Evolutionary conservation across 2,797 vertebrate genomes (phyloP).

Genomic region (Poecile montanus): DNA sequence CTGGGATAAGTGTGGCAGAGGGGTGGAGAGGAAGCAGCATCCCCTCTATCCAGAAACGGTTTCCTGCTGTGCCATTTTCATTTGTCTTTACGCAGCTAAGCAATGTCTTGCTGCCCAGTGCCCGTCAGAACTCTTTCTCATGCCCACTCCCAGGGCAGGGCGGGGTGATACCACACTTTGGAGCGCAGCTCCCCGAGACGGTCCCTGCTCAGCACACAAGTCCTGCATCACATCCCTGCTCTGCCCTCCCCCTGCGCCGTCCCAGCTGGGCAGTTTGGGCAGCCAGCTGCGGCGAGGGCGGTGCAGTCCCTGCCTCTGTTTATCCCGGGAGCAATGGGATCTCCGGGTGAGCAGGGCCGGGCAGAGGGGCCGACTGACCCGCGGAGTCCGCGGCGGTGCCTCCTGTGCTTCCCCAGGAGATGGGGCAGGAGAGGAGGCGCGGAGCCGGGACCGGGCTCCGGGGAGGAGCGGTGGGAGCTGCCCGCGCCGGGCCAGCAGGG

Average conservation of each 20-base stretch:
- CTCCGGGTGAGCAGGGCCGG: background rate
- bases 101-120: background rate
- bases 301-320: background rate
- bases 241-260: background rate
- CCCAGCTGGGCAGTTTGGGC: background rate
- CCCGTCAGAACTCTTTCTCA: background rate
- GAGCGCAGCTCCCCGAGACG: background rate
- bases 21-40: background rate
- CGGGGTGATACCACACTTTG: rapidly evolving
- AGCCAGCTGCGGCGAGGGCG: background rate
- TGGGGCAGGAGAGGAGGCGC: background rate
- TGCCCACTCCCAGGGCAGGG: background rate
- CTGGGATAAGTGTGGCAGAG: background rate
- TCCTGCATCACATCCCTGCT: background rate
- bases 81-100: background rate
- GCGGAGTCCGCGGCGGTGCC: background rate
- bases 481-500: background rate
- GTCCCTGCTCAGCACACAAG: background rate
- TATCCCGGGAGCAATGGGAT: background rate
- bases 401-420: background rate
- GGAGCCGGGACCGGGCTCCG: background rate
- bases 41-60: background rate
- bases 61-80: background rate
- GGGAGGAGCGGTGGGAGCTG: background rate
- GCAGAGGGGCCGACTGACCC: background rate